A percentile compares a stretch with the other conserved stretches of the same genome.
Conservation (phyloP, 2,888 invertebrate species). For the Lissocephala sabroskyi region DNA sequence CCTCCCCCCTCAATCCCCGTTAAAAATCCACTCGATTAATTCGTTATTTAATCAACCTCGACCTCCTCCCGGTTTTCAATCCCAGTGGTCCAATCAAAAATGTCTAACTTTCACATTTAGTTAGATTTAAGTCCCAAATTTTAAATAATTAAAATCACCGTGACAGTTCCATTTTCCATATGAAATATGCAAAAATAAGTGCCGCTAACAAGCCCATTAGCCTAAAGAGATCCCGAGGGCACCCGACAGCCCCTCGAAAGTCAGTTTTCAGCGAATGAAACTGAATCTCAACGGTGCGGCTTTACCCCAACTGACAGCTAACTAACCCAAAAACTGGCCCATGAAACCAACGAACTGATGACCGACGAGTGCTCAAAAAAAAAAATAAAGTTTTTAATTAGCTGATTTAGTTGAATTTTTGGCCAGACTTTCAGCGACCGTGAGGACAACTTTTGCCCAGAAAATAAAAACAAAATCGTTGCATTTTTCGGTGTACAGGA, state of each 20-base stretch:
- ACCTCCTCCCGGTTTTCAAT: too few relatives aligned
- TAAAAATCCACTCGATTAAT: too few relatives aligned
- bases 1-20: too few relatives aligned
- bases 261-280: too few relatives aligned
- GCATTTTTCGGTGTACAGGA: background rate
- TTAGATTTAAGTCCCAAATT: too few relatives aligned
- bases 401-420: slow-evolving; percentile 52
- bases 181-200: slow-evolving; percentile 7
- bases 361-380: slow-evolving; percentile 38
- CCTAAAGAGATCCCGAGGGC: slow-evolving; percentile 4
- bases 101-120: too few relatives aligned
- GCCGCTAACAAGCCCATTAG: slow-evolving; percentile 21
- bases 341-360: slow-evolving; percentile 37
- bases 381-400: slow-evolving; percentile 65
- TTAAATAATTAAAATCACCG: too few relatives aligned
- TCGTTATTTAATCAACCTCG: too few relatives aligned
- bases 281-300: background rate
- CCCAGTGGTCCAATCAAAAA: too few relatives aligned
- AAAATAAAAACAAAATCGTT: background rate
- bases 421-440: too few relatives aligned
- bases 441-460: background rate
- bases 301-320: background rate
- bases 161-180: too few relatives aligned
- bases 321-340: slow-evolving; percentile 14
- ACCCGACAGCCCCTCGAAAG: background rate